Evolutionary conservation across 2,113 vertebrate genomes (phyloP).

Genomic region (Poicephalus meyeri): DNA sequence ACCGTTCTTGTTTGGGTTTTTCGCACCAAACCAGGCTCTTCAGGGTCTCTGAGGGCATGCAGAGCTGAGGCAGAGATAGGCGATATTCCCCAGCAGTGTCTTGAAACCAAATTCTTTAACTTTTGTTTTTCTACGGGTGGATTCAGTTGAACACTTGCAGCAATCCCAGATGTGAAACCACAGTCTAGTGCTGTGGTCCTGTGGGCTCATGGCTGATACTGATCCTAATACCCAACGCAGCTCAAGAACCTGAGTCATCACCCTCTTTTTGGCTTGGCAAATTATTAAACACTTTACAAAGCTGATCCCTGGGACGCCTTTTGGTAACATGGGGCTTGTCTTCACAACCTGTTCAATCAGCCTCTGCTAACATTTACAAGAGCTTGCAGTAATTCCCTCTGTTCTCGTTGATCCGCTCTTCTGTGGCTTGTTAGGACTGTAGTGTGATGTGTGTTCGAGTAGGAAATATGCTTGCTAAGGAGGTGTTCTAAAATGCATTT

Average conservation of each 20-base stretch:
- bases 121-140: accelerated
- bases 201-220: accelerated
- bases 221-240: neutral
- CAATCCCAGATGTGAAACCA: neutral
- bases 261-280: neutral
- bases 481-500: slow-evolving; percentile 8
- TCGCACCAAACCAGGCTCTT: neutral
- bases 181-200: neutral
- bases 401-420: neutral
- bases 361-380: neutral
- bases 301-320: neutral
- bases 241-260: neutral
- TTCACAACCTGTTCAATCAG: neutral
- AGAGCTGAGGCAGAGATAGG: neutral
- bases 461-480: neutral
- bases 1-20: neutral
- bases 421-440: neutral
- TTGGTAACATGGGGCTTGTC: neutral
- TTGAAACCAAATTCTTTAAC: neutral
- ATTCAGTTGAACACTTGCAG: neutral
- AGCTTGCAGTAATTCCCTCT: neutral
- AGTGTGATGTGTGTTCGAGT: neutral
- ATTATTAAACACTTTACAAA: neutral
- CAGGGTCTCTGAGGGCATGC: neutral
- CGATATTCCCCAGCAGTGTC: neutral